These are phyloP conservation scores for Halcyon senegalensis DNA, from an alignment of 2,113 vertebrate genomes.

Conservation along the genomic window DNA sequence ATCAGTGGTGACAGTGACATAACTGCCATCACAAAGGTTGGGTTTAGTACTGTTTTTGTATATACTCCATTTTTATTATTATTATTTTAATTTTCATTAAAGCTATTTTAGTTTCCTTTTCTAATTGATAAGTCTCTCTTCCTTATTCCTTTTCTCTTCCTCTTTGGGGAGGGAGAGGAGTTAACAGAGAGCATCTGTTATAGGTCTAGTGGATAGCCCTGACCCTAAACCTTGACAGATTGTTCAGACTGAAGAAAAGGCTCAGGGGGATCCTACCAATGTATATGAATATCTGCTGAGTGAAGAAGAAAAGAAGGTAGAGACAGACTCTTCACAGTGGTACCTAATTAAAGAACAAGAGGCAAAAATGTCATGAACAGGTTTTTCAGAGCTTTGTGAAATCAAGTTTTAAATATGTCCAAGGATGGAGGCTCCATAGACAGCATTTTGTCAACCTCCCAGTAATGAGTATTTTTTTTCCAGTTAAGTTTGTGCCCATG, in stretches of 20 bases:
- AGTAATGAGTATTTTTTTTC: not conserved
- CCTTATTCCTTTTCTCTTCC: no score
- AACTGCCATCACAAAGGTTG: no score
- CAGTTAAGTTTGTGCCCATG: not conserved
- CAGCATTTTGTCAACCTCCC: not conserved
- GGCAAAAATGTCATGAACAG: not conserved
- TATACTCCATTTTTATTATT: no score
- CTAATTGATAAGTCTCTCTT: no score
- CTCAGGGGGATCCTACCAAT: not conserved
- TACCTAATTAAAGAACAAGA: not conserved
- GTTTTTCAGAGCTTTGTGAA: not conserved
- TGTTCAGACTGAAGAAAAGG: not conserved
- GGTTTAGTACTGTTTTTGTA: no score
- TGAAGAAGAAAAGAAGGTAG: not conserved
- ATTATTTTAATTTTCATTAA: no score
- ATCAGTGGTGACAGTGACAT: no score
- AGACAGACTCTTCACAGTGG: not conserved
- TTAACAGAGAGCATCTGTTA: no score
- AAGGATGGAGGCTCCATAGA: not conserved
- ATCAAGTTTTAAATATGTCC: not conserved
- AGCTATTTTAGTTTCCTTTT: no score
- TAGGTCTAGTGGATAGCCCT: no score
- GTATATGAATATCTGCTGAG: not conserved
- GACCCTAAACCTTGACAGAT: not conserved
- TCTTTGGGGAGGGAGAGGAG: no score